Evolutionary conservation across 2,888 invertebrate genomes (phyloP).

Genomic region (Pecten maximus): DNA sequence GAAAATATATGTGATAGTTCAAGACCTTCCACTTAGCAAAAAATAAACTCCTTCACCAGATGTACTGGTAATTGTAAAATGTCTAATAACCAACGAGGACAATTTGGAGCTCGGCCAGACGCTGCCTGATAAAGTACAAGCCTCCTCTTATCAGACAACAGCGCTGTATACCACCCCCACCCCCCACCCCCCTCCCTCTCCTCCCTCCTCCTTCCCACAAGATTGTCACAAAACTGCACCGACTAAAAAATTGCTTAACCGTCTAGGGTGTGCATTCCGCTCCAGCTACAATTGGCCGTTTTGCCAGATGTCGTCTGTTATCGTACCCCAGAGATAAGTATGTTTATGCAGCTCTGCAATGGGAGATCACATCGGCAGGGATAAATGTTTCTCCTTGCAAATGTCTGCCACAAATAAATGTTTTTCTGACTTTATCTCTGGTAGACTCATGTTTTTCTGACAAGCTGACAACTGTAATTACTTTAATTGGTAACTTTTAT

Average conservation of each 20-base stretch:
- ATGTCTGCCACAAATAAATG: conserved; percentile 30
- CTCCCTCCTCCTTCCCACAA: too few species aligned
- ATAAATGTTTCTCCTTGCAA: conserved; percentile 23
- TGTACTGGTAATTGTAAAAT: background rate
- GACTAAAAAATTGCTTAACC: background rate
- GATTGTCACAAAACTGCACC: conserved; percentile 22
- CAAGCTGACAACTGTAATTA: conserved; percentile 15
- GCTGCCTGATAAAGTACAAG: background rate
- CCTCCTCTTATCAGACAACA: background rate
- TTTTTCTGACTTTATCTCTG: background rate
- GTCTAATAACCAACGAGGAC: background rate
- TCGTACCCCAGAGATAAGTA: background rate
- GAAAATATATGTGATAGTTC: background rate
- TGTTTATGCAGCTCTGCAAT: background rate
- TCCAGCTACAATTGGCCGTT: background rate
- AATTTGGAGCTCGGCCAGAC: background rate
- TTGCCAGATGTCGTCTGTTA: background rate
- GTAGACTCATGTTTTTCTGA: background rate
- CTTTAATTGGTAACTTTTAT: background rate
- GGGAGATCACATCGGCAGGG: background rate
- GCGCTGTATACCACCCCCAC: too few species aligned
- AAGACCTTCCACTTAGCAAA: conserved; percentile 32
- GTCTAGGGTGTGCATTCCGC: background rate
- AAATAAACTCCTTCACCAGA: conserved; percentile 24
- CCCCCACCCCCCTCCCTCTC: too few species aligned